Evolutionary conservation across 2,113 vertebrate species (phyloP).

Genomic region (Morone saxatilis): DNA sequence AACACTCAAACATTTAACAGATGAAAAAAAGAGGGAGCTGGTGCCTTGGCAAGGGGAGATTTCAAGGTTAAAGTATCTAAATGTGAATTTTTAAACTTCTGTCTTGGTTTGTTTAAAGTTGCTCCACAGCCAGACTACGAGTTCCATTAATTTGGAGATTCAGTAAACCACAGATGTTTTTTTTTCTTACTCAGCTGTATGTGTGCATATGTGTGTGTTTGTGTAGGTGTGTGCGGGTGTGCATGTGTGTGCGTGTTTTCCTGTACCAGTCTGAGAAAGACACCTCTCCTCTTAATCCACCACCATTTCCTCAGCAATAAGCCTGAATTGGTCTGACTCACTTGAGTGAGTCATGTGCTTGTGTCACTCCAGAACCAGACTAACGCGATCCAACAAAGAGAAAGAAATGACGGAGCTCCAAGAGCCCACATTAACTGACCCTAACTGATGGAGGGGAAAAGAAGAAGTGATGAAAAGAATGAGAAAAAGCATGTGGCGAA

Average conservation of each 20-base stretch:
- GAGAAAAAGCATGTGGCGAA: slow-evolving; percentile 68
- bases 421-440: slow-evolving; percentile 54
- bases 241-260: slow-evolving; percentile 41
- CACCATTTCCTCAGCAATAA: slow-evolving; percentile 72
- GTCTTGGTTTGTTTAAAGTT: slow-evolving; percentile 86
- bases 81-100: slow-evolving; percentile 86
- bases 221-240: slow-evolving; percentile 4
- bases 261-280: slow-evolving; percentile 72
- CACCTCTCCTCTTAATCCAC: slow-evolving; percentile 75
- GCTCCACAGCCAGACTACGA: slow-evolving; percentile 71
- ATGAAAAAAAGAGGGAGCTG: slow-evolving; percentile 83
- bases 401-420: slow-evolving; percentile 33
- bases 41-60: slow-evolving; percentile 86
- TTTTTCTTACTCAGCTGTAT: slow-evolving; percentile 29
- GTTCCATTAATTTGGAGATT: slow-evolving; percentile 70
- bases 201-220: neutral
- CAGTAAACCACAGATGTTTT: slow-evolving; percentile 33
- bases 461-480: slow-evolving; percentile 57
- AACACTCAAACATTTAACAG: slow-evolving; percentile 90
- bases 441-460: slow-evolving; percentile 25
- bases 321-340: slow-evolving; percentile 73
- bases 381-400: slow-evolving; percentile 34
- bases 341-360: slow-evolving; percentile 71
- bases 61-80: slow-evolving; percentile 90
- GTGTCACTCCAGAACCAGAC: slow-evolving; percentile 68